These are phyloP conservation scores for Semotilus atromaculatus DNA, from an alignment of 2,797 vertebrate species.

Conservation along the genomic window DNA sequence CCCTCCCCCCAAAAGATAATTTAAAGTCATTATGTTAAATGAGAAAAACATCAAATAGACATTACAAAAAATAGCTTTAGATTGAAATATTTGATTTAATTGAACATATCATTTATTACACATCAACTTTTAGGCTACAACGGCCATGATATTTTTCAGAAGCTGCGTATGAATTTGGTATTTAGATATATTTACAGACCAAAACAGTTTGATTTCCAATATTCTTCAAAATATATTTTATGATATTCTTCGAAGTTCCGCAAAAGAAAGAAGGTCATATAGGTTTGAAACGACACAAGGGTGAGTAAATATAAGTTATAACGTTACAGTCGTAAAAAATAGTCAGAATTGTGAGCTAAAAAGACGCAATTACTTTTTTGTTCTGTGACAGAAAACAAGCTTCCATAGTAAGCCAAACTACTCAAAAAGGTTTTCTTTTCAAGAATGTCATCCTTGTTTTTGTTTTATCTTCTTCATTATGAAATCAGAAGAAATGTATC, in stretches of 20 bases:
- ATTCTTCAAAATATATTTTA: neutral
- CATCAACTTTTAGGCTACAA: too few species aligned
- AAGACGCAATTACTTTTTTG: neutral
- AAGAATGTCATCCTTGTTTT: neutral
- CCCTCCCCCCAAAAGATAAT: too few species aligned
- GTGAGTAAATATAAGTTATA: neutral
- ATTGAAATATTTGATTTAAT: too few species aligned
- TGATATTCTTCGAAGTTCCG: neutral
- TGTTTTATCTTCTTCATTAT: neutral
- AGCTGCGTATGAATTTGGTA: too few species aligned
- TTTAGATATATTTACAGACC: too few species aligned
- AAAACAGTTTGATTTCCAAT: neutral
- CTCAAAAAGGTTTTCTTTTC: neutral
- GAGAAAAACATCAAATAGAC: neutral
- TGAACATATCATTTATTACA: too few species aligned
- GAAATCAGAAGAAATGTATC: neutral
- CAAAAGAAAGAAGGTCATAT: neutral
- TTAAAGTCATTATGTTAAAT: neutral
- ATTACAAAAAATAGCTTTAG: neutral
- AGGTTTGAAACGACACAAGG: neutral
- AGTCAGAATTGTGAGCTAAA: neutral
- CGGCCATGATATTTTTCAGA: too few species aligned
- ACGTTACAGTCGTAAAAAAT: neutral
- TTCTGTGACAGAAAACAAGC: neutral
- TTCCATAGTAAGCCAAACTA: neutral